Percentiles rank a stretch among this genome's conserved stretches.
Evolutionary conservation across 2,888 invertebrate species (phyloP).

Genomic region (Anagyrus pseudococci): DNA sequence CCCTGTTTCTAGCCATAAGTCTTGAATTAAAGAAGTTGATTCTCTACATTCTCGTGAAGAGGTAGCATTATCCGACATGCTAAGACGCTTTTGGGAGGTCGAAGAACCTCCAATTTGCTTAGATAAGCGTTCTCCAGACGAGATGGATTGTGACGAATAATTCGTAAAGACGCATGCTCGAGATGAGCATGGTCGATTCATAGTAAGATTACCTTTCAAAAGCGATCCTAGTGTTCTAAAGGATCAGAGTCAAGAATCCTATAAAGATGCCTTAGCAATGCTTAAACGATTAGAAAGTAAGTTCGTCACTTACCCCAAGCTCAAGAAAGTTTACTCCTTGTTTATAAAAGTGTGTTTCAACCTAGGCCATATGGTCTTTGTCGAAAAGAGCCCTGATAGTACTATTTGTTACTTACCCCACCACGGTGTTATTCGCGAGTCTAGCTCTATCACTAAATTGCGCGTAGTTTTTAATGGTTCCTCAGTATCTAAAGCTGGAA

Average conservation of each 20-base stretch:
- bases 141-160: neutral
- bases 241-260: neutral
- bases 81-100: neutral
- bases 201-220: neutral
- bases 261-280: neutral
- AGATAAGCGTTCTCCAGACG: neutral
- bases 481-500: neutral
- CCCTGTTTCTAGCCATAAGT: neutral
- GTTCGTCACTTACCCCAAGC: neutral
- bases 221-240: neutral
- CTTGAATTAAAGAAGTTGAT: neutral
- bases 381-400: no score
- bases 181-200: neutral
- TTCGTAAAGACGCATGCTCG: neutral
- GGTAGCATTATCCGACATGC: neutral
- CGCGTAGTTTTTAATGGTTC: neutral
- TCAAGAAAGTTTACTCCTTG: neutral
- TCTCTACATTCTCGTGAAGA: neutral
- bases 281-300: neutral
- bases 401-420: neutral
- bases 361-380: neutral
- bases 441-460: neutral
- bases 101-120: neutral
- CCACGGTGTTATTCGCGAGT: no score
- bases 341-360: neutral